Evolutionary conservation across 2,113 vertebrate species (phyloP), one percentile per base, ranked within the genome.

Genomic region (Willisornis vidua): DNA sequence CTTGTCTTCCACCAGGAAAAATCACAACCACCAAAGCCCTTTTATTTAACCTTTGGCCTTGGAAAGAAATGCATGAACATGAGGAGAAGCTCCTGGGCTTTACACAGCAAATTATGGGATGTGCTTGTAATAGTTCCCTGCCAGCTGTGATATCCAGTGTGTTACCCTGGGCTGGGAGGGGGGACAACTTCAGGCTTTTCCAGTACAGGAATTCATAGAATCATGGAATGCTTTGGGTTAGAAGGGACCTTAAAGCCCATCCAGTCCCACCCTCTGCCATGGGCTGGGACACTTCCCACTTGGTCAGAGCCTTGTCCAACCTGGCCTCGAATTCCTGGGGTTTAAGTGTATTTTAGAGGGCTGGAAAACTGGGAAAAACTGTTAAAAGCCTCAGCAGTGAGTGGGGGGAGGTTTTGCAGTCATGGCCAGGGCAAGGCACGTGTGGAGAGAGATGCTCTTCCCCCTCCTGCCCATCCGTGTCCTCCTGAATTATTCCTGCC

Each of bases 351-450:
- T 81, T 66, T 79, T 6, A 49, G 63, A 94, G 3, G 70, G 57
- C 26, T 61, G 41, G 49, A 37, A 78, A 82, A 85, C 2, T 1
- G 2, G 39, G 70, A 4, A 23, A 31, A 75, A 14, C 29, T 23
- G 1, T 43, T 41, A 9, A 14, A 22, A 63, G 1, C 1, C 16
- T 51, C 20, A 7, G 37, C 29, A 41, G 28, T 15, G 7, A 41
- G 26, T 3, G 25, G 43, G 29, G 43, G 24, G 7, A 79, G 29
- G 33, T 28, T 76, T 37, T 3, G 9, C 13, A 26, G 31, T 2
- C 2, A 0, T 1, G 66, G 29, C 25, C 29, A 1, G 24, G 48
- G n/a, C 57, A 19, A 41, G 33, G 23, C 39, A 24, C 0, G 0
- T 0, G 15, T 0, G 2, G 75, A 58, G 83, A 58, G 83, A 2